Conservation (phyloP, 2,888 invertebrate genomes). For the Neoaliturus tenellus region DNA sequence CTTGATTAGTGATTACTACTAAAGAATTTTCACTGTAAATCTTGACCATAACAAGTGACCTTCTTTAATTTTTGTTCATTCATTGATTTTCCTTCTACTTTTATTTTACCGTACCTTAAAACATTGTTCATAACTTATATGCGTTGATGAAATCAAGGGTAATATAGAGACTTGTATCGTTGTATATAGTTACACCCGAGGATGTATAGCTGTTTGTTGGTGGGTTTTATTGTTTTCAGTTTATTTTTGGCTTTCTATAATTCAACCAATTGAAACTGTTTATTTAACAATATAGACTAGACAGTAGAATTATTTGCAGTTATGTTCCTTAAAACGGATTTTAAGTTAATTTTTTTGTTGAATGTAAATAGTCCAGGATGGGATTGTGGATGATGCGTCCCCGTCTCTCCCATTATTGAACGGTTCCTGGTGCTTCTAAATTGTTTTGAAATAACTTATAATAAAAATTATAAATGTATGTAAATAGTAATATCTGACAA, state of each 20-base stretch:
- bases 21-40: too few species aligned
- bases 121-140: background rate
- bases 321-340: conserved; percentile 18
- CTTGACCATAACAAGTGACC: too few species aligned
- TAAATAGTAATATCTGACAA: background rate
- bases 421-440: conserved; percentile 12
- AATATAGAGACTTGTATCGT: background rate
- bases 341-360: conserved; percentile 9
- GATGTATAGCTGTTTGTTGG: conserved; percentile 37
- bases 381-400: background rate
- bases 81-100: too few species aligned
- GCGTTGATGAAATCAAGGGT: background rate
- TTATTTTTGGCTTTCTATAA: background rate
- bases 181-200: conserved; percentile 39
- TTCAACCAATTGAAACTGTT: background rate
- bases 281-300: background rate
- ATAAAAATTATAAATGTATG: conserved; percentile 2
- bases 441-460: background rate
- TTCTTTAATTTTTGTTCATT: too few species aligned
- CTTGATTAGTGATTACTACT: too few species aligned
- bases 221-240: conserved; percentile 25
- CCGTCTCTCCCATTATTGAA: background rate
- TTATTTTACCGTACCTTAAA: background rate
- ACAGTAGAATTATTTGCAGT: background rate
- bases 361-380: conserved; percentile 13